phyloP scores from a whole-genome alignment of 1,140 invertebrate species.

The Homalodisca vitripennis region DNA sequence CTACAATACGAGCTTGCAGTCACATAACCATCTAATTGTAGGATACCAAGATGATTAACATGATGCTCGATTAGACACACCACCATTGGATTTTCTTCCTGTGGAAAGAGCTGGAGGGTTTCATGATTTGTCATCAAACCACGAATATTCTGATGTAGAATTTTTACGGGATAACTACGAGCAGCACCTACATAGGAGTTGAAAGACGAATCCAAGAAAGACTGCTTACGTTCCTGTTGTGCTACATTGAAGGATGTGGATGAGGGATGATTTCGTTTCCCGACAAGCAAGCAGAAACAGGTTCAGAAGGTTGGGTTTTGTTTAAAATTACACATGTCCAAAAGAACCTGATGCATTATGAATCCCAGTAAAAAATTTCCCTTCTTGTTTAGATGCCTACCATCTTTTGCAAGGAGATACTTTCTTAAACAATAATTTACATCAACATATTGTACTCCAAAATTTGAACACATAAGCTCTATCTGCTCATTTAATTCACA shows the following conservation, averaged over 20 bases:
- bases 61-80: no score
- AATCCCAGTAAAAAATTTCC: neutral
- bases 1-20: no score
- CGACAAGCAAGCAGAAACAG: neutral
- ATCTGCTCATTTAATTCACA: neutral
- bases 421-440: neutral
- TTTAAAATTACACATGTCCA: neutral
- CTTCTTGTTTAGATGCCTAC: neutral
- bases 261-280: neutral
- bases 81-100: no score
- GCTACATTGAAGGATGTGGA: neutral
- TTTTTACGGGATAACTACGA: neutral
- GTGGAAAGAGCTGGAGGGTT: no score
- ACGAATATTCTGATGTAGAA: neutral
- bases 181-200: no score
- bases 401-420: slow-evolving; percentile 1
- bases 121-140: no score
- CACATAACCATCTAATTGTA: no score
- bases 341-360: slow-evolving; percentile 8
- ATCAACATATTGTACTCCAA: slow-evolving; percentile 7
- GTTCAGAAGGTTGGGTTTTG: neutral
- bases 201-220: no score
- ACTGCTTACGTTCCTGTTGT: neutral
- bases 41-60: no score
- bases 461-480: slow-evolving; percentile 3